A percentile compares a stretch with the other conserved stretches of the same genome.
Evolutionary conservation across 2,888 invertebrate species (phyloP).

Genomic region (Agriopis marginaria): DNA sequence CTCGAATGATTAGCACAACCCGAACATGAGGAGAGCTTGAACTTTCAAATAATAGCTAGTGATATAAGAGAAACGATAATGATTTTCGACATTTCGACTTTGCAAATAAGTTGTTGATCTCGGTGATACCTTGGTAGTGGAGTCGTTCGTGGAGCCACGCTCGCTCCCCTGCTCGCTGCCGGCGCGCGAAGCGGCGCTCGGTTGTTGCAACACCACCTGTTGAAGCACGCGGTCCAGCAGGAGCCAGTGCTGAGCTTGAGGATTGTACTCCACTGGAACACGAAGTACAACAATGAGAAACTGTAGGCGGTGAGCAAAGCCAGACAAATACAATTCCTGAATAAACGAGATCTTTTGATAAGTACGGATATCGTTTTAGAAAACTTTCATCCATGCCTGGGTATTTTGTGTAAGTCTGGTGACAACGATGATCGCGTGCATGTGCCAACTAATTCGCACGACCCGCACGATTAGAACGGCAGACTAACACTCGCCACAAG

Average conservation of each 20-base stretch:
- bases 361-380: background rate
- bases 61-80: too few species aligned
- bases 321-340: background rate
- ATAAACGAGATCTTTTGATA: too few species aligned
- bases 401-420: too few species aligned
- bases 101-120: background rate
- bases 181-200: constrained; percentile 70
- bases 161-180: constrained; percentile 73
- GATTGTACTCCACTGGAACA: constrained; percentile 92
- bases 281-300: background rate
- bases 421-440: too few species aligned
- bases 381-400: background rate
- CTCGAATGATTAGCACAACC: too few species aligned
- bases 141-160: constrained; percentile 59
- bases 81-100: too few species aligned
- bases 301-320: background rate
- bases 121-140: constrained; percentile 63
- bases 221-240: constrained; percentile 97
- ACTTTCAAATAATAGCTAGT: too few species aligned
- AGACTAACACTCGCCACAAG: too few species aligned
- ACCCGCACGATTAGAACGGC: too few species aligned
- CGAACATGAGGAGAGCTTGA: too few species aligned
- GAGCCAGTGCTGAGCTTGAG: constrained; percentile 96
- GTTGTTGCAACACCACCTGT: constrained; percentile 95
- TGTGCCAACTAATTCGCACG: too few species aligned